phyloP scores from a whole-genome alignment of 2,888 invertebrate species.

The Hybos culiciformis region DNA sequence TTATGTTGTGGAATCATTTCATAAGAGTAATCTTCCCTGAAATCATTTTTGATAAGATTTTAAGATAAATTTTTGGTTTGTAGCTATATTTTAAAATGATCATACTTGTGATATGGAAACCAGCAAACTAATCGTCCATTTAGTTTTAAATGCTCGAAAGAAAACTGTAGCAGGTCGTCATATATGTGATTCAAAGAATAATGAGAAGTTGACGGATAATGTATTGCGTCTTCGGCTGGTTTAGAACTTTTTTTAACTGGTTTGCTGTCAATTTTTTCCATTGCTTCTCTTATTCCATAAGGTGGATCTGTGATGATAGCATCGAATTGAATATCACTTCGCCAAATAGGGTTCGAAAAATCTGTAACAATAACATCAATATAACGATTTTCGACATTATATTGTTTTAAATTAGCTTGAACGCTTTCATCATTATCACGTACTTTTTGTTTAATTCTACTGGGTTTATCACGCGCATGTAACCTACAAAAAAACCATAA shows the following conservation, averaged over 20 bases:
- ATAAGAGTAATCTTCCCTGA: slow-evolving; percentile 57
- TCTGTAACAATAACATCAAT: slow-evolving; percentile 86
- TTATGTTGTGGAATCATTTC: slow-evolving; percentile 67
- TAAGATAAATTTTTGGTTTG: slow-evolving; percentile 3
- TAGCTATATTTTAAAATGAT: slow-evolving; percentile 4
- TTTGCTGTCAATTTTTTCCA: slow-evolving; percentile 52
- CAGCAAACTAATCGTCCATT: slow-evolving; percentile 84
- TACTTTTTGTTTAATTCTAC: slow-evolving; percentile 63
- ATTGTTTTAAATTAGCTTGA: slow-evolving; percentile 75
- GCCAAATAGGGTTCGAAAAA: slow-evolving; percentile 74
- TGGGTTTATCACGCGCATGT: slow-evolving; percentile 71
- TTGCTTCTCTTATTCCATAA: slow-evolving; percentile 92
- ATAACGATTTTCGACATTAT: slow-evolving; percentile 59
- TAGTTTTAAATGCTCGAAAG: slow-evolving; percentile 58
- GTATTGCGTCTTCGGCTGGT: slow-evolving; percentile 48
- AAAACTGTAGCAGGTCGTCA: slow-evolving; percentile 70
- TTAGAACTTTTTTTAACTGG: slow-evolving; percentile 36
- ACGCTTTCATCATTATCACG: slow-evolving; percentile 77
- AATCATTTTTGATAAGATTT: slow-evolving; percentile 14
- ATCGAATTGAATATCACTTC: slow-evolving; percentile 57
- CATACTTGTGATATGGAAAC: slow-evolving; percentile 77
- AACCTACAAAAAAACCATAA: no score
- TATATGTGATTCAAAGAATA: slow-evolving; percentile 75
- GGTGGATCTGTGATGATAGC: slow-evolving; percentile 96
- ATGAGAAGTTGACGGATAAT: slow-evolving; percentile 71